Conservation (phyloP, 2,113 vertebrate species). For the Halcyon senegalensis region DNA sequence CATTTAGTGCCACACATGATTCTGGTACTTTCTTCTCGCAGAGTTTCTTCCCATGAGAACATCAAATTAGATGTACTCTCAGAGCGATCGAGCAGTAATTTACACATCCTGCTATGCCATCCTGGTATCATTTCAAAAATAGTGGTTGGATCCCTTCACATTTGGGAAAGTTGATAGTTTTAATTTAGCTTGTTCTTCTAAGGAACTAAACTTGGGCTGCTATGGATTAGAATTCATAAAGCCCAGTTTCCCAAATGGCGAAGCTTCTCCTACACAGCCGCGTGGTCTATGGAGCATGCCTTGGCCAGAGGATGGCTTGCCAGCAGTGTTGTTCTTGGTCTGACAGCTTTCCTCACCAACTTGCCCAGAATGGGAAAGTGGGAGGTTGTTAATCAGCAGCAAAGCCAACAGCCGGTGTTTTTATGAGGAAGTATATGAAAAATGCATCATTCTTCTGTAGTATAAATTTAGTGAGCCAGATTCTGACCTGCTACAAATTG, state of each 20-base stretch:
- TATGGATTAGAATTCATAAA: background rate
- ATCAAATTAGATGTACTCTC: background rate
- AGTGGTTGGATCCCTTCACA: background rate
- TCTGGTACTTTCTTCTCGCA: background rate
- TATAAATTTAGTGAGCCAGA: background rate
- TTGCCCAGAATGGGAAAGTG: conserved; percentile 3
- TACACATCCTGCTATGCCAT: background rate
- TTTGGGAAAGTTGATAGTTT: conserved; percentile 13
- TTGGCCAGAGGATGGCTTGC: conserved; percentile 11
- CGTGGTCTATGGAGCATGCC: background rate
- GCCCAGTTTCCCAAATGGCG: background rate
- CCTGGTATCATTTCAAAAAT: background rate
- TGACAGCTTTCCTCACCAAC: conserved; percentile 36
- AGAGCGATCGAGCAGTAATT: background rate
- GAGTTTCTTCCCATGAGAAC: background rate
- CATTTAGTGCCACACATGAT: background rate
- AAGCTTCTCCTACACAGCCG: background rate
- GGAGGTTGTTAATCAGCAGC: conserved; percentile 43
- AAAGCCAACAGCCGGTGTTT: conserved; percentile 27
- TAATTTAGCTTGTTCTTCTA: conserved; percentile 20
- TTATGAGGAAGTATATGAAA: background rate
- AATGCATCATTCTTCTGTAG: background rate
- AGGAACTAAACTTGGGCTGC: background rate
- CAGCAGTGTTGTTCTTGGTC: background rate
- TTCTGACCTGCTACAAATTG: background rate